phyloP scores from a whole-genome alignment of 2,888 invertebrate species.

The Eumacrocentrus americanus region DNA sequence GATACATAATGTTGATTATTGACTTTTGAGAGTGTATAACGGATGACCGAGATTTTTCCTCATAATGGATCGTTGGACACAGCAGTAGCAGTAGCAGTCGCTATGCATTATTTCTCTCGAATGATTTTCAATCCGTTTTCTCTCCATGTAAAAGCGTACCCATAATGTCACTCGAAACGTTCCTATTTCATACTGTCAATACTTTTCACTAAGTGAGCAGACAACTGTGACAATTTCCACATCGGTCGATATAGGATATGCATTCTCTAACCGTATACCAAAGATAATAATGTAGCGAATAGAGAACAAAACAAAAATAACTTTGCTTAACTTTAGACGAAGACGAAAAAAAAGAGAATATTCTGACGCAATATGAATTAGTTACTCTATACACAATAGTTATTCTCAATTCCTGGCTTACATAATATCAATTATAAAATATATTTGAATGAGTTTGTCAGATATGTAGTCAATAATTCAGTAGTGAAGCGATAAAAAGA shows the following conservation, averaged over 20 bases:
- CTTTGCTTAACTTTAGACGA: constrained; percentile 2
- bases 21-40: background rate
- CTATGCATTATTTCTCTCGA: constrained; percentile 6
- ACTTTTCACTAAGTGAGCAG: constrained; percentile 16
- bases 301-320: background rate
- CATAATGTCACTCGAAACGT: constrained; percentile 38
- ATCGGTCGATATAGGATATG: constrained; percentile 39
- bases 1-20: background rate
- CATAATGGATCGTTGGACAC: background rate
- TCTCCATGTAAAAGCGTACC: constrained; percentile 1
- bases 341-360: constrained; percentile 2
- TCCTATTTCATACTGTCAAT: constrained; percentile 42
- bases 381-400: background rate
- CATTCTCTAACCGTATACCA: constrained; percentile 49
- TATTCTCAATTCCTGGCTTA: no score
- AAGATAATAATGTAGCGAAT: constrained; percentile 47
- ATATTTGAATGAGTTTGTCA: background rate
- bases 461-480: background rate
- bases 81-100: background rate
- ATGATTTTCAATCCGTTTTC: constrained; percentile 14
- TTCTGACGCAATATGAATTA: constrained; percentile 4
- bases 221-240: constrained; percentile 32
- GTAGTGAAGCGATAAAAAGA: no score
- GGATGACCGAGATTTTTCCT: constrained; percentile 20
- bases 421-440: no score